Evolutionary conservation across 2,888 invertebrate species (phyloP).

Genomic region (Petrolisthes cinctipes): DNA sequence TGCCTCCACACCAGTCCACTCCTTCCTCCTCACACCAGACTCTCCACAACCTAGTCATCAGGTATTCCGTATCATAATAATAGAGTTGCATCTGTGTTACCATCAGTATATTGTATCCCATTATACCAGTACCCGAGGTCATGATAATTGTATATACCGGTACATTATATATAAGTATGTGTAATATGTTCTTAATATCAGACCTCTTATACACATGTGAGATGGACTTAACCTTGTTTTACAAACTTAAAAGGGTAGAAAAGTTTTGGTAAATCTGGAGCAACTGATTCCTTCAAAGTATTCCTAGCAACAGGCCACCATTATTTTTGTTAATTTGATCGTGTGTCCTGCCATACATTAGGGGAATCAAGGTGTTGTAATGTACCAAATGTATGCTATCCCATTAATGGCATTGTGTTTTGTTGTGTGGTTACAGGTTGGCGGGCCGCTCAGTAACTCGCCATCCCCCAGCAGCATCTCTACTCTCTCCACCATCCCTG

Average conservation of each 20-base stretch:
- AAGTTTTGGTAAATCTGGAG: too few species aligned
- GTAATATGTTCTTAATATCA: neutral
- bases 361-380: too few species aligned
- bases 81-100: neutral
- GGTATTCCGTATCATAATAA: slow-evolving; percentile 27
- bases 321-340: too few species aligned
- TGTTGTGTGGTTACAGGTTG: slow-evolving; percentile 41
- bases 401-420: neutral
- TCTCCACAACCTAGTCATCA: slow-evolving; percentile 46
- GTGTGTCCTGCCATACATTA: too few species aligned
- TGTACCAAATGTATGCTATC: neutral
- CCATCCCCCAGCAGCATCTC: slow-evolving; percentile 67
- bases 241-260: too few species aligned
- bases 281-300: too few species aligned
- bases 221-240: neutral
- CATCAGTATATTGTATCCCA: neutral
- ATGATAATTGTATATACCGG: neutral
- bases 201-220: neutral
- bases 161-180: neutral
- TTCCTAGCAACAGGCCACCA: too few species aligned
- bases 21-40: slow-evolving; percentile 53
- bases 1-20: slow-evolving; percentile 60
- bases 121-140: neutral
- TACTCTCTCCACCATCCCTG: slow-evolving; percentile 69
- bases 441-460: slow-evolving; percentile 42